phyloP scores from a whole-genome alignment of 23 tunicate genomes.

The Halocynthia aurantium region DNA sequence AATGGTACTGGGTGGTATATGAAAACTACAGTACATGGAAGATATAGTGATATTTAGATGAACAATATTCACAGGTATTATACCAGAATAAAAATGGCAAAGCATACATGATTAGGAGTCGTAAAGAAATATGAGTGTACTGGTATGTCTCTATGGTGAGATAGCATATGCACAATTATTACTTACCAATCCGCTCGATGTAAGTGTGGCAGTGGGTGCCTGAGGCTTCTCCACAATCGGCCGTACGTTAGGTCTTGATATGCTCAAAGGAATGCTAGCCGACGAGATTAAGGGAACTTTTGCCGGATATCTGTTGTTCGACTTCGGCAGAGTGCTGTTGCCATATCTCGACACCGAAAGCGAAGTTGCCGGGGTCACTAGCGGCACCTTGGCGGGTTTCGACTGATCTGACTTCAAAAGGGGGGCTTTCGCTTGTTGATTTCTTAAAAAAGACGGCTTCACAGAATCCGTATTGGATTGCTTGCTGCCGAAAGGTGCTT shows the following conservation, averaged over 20 bases:
- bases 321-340: no score
- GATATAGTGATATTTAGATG: no score
- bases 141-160: background rate
- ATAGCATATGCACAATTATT: background rate
- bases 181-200: constrained; percentile 9
- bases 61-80: no score
- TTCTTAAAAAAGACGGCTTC: background rate
- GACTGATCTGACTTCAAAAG: background rate
- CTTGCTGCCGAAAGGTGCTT: background rate
- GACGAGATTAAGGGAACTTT: constrained; percentile 1
- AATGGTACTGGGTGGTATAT: background rate
- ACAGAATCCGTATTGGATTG: background rate
- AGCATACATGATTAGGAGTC: no score
- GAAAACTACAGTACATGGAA: no score
- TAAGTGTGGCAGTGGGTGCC: background rate
- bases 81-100: no score
- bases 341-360: background rate
- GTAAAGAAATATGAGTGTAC: no score
- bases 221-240: background rate
- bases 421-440: background rate
- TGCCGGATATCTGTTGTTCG: background rate
- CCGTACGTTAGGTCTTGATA: no score
- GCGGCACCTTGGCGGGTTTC: background rate
- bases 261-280: background rate
- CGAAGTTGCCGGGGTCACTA: background rate